Base-by-base conservation (phyloP, 1,140 invertebrate species). In the Yoshiicerus persimilis region DNA sequence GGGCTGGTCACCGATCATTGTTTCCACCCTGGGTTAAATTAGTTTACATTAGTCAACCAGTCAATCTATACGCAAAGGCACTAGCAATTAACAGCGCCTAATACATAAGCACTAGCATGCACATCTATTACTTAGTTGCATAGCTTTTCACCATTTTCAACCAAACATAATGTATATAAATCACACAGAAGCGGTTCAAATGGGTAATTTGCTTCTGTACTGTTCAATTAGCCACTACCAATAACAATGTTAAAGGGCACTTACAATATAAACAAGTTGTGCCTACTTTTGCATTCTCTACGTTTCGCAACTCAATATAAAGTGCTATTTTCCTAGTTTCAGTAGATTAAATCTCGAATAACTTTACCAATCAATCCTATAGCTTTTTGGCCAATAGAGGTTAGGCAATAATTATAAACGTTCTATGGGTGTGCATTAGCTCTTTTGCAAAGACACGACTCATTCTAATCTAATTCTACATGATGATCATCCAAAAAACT, bases 1-100 rank as follows among this genome's bases (percentile, higher is more conserved):
- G 1, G 88, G 87, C 23, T 88, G 86, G 20, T 89, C 88, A 25
- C 86, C 83, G 25, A 56, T 62, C 62, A 89, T 75, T 23, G 80
- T 86, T 38, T 89, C 88, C 16, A 89, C 83, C 32, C 88, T 87
- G 23, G 9, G 84, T n/a, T 34, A 86, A n/a, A 80, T 36, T 80
- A 38, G n/a, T 23, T 80, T 36, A 80, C 20, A 38, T 80, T n/a
- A 70, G n/a, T 13, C 83, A 16, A 75, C 27, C 8, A 32, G 27
- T 66, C 23, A 56, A 66, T 36, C 13, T 11, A 27, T 30, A 5
- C 39, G 39, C 13, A 41, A n/a, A n/a, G n/a, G 39, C n/a, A 36
- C n/a, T n/a, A 9, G 70, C n/a, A 20, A 80, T 23, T 11, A n/a
- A n/a, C 30, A 16, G 9, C 75, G 20, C 32, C 30, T 36, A 34